Conservation (phyloP, 2,797 vertebrate species). For the Falco columbarius region DNA sequence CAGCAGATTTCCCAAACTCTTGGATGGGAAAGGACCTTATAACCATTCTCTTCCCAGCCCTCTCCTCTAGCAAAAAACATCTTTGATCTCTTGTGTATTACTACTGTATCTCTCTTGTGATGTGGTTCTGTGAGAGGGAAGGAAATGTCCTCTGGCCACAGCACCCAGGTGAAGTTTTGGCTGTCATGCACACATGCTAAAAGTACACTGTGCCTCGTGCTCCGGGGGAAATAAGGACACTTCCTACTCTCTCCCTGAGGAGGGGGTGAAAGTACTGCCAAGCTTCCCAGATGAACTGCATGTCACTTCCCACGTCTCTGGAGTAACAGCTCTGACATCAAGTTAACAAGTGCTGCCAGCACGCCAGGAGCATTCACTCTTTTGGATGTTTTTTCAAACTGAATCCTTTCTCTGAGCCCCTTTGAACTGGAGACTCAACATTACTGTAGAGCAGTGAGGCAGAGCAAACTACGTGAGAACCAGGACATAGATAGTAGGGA, state of each 20-base stretch:
- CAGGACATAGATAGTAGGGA: not conserved
- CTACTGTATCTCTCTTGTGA: not conserved
- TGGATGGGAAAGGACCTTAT: constrained; percentile 25
- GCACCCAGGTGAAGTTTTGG: constrained; percentile 22
- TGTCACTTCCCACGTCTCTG: constrained; percentile 60
- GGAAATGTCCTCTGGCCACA: not conserved
- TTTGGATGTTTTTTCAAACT: not conserved
- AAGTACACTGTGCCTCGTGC: not conserved
- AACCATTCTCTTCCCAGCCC: not conserved
- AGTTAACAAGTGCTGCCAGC: not conserved
- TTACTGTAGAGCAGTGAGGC: not conserved
- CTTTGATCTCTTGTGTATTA: constrained; percentile 24
- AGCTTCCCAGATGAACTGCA: constrained; percentile 29
- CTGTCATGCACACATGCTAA: not conserved
- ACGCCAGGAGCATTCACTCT: not conserved
- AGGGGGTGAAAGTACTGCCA: constrained; percentile 36
- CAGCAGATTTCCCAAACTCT: constrained; percentile 17
- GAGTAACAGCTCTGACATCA: not conserved
- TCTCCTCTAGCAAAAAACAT: not conserved
- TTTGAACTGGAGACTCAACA: not conserved
- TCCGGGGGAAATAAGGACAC: constrained; percentile 24
- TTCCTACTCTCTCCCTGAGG: constrained; percentile 48
- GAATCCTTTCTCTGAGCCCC: not conserved
- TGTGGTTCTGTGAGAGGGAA: not conserved
- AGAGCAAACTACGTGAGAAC: not conserved